Conservation (phyloP, 2,113 vertebrate species). For the Corvus hawaiiensis region DNA sequence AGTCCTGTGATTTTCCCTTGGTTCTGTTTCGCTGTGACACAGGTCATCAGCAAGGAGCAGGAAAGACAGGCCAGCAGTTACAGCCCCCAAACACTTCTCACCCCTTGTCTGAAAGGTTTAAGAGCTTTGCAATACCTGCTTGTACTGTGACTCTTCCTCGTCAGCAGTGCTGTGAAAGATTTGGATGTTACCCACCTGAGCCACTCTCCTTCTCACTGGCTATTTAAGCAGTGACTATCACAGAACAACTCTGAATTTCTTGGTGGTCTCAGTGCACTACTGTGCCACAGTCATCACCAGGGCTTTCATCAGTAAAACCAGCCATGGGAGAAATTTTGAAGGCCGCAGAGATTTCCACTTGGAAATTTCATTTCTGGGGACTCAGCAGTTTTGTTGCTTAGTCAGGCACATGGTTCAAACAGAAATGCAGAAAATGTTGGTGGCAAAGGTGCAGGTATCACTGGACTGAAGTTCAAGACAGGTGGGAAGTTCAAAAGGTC, state of each 20-base stretch:
- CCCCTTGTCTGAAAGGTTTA: neutral
- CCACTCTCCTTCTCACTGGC: neutral
- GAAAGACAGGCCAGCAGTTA: neutral
- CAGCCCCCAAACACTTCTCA: neutral
- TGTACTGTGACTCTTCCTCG: no score
- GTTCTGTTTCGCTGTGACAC: neutral
- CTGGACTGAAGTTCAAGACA: neutral
- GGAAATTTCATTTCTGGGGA: neutral
- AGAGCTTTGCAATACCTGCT: neutral
- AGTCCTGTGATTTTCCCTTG: neutral
- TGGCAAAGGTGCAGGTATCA: neutral
- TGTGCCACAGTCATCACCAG: neutral
- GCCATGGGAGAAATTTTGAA: neutral
- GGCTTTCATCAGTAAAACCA: neutral
- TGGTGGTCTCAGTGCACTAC: fast-evolving
- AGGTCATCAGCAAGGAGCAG: neutral
- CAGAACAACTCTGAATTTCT: neutral
- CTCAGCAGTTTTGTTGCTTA: neutral
- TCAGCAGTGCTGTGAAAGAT: neutral
- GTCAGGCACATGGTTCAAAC: neutral
- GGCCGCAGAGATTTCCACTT: neutral
- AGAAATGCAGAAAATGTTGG: neutral
- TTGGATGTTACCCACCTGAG: fast-evolving
- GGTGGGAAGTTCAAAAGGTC: neutral
- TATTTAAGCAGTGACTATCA: neutral